Conservation (phyloP, 2,888 invertebrate species). For the Epirrita christyi region DNA sequence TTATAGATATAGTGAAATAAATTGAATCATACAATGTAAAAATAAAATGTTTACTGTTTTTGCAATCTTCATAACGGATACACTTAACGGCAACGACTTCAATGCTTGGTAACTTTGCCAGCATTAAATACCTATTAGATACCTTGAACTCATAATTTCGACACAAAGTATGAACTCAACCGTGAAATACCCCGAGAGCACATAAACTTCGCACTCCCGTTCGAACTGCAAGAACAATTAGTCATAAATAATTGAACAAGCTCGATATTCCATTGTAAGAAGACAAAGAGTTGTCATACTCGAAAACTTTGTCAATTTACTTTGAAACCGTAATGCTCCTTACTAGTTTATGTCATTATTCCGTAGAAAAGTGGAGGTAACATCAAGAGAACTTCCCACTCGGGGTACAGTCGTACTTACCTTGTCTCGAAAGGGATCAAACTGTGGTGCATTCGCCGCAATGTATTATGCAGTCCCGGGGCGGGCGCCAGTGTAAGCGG, state of each 20-base stretch:
- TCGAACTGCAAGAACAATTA: constrained; percentile 68
- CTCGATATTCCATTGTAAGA: constrained; percentile 72
- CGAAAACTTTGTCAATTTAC: constrained; percentile 79
- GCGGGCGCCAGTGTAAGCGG: constrained; percentile 74
- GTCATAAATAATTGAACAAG: constrained; percentile 76
- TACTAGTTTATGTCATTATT: constrained; percentile 71
- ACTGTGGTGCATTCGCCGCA: constrained; percentile 81
- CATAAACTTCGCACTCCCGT: constrained; percentile 46
- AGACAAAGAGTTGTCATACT: constrained; percentile 76
- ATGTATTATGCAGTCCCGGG: constrained; percentile 81
- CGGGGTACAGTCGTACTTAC: constrained; percentile 74
- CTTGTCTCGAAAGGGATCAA: constrained; percentile 83
- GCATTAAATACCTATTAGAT: constrained; percentile 35
- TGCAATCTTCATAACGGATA: too few species aligned
- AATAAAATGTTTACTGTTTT: too few species aligned
- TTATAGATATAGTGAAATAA: too few species aligned
- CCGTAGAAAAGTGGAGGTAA: constrained; percentile 74
- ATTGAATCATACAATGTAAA: too few species aligned
- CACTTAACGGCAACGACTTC: background rate
- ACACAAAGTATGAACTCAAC: constrained; percentile 46
- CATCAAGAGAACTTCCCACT: constrained; percentile 76
- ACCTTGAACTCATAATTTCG: constrained; percentile 42
- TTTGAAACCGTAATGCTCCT: constrained; percentile 73
- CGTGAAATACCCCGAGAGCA: constrained; percentile 47
- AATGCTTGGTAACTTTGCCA: constrained; percentile 15